phyloP scores from a whole-genome alignment of 2,888 invertebrate genomes.

The Chirona hameri region DNA sequence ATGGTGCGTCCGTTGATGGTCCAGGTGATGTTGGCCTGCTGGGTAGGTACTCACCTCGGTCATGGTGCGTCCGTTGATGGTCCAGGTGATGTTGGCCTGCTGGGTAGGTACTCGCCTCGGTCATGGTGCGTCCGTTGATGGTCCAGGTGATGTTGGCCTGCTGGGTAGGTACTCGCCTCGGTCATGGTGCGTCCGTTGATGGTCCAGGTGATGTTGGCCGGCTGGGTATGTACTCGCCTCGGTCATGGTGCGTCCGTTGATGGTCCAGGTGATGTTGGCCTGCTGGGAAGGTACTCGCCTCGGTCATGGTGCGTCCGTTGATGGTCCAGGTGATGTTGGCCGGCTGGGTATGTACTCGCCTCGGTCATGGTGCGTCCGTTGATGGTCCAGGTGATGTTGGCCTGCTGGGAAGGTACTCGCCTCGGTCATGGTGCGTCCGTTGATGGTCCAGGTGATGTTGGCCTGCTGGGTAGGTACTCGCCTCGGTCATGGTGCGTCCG shows the following conservation, averaged over 20 bases:
- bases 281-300: background rate
- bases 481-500: background rate
- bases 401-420: constrained; percentile 12
- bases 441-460: constrained; percentile 31
- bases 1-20: background rate
- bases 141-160: constrained; percentile 33
- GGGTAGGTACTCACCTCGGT: background rate
- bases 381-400: constrained; percentile 31
- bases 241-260: background rate
- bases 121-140: background rate
- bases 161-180: background rate
- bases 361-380: background rate
- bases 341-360: constrained; percentile 2
- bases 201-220: constrained; percentile 32
- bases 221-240: background rate
- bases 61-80: background rate
- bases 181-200: background rate
- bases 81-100: constrained; percentile 33
- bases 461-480: constrained; percentile 26
- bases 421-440: background rate
- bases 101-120: background rate
- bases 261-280: constrained; percentile 31
- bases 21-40: constrained; percentile 33
- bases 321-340: constrained; percentile 32
- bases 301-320: background rate